Evolutionary conservation across 2,888 invertebrate species (phyloP), one percentile per base, ranked within the genome.

Genomic region (Lasioglossum zephyrum): DNA sequence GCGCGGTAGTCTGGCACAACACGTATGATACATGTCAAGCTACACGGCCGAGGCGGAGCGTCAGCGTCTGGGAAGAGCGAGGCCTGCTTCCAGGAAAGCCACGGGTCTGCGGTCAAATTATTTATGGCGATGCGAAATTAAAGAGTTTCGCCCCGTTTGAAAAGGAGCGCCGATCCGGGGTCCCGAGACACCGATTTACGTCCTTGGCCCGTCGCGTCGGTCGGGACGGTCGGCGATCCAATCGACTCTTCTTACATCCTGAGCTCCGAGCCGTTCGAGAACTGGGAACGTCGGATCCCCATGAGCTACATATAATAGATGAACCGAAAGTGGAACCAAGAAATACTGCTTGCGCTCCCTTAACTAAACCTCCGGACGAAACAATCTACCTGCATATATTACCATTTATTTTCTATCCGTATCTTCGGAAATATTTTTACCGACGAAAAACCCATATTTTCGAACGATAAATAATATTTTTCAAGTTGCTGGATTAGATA

Each of bases 61-160:
- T 84, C 85, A 84, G 86, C 84, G 88, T 88, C 85, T 86, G 88
- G 78, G 86, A 87, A 84, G 88, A 86, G 82, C 84, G 66, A 86
- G 88, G 88, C 84, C 84, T 74, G 81, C 91, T 94, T 94, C 94
- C 92, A 93, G 93, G 94, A 94, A 94, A 94, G 90, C 90, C 90
- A 91, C 92, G 90, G 91, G 92, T 92, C 92, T 92, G 93, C 93
- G 94, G 94, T 94, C 94, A 94, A 94, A 94, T 94, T 94, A 94
- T 94, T 94, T 94, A 94, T 94, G 94, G 94, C 94, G 93, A 94
- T 94, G 94, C 93, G 94, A 94, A 94, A 94, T 94, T 94, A 94
- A 89, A 94, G 94, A 94, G 94, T 94, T 93, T 93, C 94, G 93
- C 92, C 93, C 92, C 91, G 92, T 92, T 88, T 89, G 89, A 85